Percentiles rank a stretch among this genome's conserved stretches.
Conservation (phyloP, 2,113 vertebrate species). For the Limanda limanda region DNA sequence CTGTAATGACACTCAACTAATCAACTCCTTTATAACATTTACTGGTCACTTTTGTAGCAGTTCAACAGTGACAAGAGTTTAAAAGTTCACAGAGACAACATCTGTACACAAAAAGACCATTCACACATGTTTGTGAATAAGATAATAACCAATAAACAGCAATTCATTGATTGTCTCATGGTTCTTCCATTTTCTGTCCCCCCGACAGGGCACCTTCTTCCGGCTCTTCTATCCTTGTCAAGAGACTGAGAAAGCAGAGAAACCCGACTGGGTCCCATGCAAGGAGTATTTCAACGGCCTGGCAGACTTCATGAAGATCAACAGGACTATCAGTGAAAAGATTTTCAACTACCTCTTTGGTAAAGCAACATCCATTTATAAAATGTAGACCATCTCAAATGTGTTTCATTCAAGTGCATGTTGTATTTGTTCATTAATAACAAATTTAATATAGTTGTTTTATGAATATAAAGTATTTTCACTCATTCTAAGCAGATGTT, state of each 20-base stretch:
- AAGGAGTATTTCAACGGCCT: slow-evolving; percentile 92
- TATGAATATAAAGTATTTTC: not conserved
- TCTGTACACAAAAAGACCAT: not conserved
- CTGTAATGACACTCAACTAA: too few relatives aligned
- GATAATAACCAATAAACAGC: not conserved
- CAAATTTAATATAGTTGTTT: not conserved
- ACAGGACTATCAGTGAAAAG: slow-evolving; percentile 81
- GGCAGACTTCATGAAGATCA: slow-evolving; percentile 90
- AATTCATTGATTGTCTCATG: not conserved
- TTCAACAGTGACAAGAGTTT: not conserved
- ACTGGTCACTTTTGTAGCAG: not conserved
- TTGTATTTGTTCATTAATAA: not conserved
- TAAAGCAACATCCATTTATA: slow-evolving; percentile 71
- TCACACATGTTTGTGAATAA: not conserved
- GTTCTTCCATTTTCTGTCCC: not conserved
- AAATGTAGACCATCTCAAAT: not conserved
- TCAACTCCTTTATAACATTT: too few relatives aligned
- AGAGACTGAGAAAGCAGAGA: slow-evolving; percentile 58
- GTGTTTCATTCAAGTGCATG: not conserved
- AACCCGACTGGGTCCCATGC: slow-evolving; percentile 90
- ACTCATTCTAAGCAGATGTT: not conserved
- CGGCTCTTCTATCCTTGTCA: slow-evolving; percentile 93
- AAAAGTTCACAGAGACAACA: not conserved
- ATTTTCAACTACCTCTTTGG: slow-evolving; percentile 88
- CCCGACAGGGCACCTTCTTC: slow-evolving; percentile 89